phyloP scores from a whole-genome alignment of 2,797 vertebrate species.

The Thamnophis elegans region DNA sequence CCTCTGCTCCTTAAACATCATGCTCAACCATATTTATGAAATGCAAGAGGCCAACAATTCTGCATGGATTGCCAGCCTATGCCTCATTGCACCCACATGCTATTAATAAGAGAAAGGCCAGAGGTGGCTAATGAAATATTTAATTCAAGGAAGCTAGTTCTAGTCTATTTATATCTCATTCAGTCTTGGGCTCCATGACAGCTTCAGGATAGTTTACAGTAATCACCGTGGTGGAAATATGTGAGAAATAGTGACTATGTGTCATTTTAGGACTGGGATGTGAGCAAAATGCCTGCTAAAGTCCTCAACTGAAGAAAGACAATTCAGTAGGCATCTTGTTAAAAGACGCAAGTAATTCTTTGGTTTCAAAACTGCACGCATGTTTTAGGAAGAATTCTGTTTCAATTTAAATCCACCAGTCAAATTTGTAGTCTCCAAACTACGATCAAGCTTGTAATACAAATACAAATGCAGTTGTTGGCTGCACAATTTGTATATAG shows the following conservation, averaged over 20 bases:
- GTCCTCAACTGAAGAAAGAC: background rate
- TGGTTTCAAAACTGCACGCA: background rate
- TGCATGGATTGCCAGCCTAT: background rate
- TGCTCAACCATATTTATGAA: constrained; percentile 2
- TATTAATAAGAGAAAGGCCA: constrained; percentile 4
- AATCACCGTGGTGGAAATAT: background rate
- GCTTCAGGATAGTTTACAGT: background rate
- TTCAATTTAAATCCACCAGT: background rate
- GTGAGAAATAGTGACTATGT: background rate
- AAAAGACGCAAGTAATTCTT: background rate
- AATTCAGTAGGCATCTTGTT: background rate
- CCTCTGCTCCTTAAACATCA: background rate
- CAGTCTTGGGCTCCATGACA: background rate
- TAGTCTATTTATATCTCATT: constrained; percentile 13
- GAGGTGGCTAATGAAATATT: constrained; percentile 5
- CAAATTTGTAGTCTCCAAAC: background rate
- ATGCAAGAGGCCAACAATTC: background rate
- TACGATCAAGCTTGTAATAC: background rate
- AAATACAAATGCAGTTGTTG: background rate
- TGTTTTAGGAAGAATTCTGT: background rate
- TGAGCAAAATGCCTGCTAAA: background rate
- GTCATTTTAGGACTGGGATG: background rate
- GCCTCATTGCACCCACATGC: background rate
- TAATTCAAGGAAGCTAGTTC: background rate
- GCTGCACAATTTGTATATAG: background rate